A percentile compares a stretch with the other conserved stretches of the same genome.
Conservation (phyloP, 37 sponge, comb jelly and placozoan species). For the Sycon ciliatum region DNA sequence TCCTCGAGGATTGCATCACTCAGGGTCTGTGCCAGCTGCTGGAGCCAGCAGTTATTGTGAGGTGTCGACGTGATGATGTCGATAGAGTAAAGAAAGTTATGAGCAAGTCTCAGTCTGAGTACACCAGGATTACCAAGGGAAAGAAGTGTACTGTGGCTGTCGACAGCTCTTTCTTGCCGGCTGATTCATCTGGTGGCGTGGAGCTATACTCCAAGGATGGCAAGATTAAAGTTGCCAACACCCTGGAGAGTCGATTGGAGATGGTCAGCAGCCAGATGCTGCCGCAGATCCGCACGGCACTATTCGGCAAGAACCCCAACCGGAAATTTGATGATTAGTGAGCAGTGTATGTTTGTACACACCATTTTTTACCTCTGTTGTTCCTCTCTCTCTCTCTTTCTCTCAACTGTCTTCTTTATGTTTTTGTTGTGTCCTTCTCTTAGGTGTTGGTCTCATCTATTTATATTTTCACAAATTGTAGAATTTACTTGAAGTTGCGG, state of each 20-base stretch:
- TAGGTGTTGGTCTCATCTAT: too few relatives aligned
- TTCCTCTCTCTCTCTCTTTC: too few relatives aligned
- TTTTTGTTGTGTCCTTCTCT: too few relatives aligned
- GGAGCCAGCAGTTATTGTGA: conserved; percentile 54
- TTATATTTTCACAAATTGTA: too few relatives aligned
- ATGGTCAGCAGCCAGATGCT: conserved; percentile 68
- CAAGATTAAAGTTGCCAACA: conserved; percentile 64
- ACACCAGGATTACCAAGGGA: too few relatives aligned
- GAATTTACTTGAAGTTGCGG: too few relatives aligned
- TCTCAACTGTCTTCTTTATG: too few relatives aligned
- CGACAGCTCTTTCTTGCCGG: too few relatives aligned
- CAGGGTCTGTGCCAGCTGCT: conserved; percentile 87
- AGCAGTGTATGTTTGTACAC: too few relatives aligned
- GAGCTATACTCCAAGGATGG: conserved; percentile 43
- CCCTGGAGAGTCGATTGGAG: conserved; percentile 75
- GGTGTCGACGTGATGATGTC: conserved; percentile 63
- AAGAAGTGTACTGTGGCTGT: neutral
- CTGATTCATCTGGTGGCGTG: conserved; percentile 75
- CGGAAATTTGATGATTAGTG: conserved; percentile 70
- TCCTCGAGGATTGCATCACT: too few relatives aligned
- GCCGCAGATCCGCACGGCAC: conserved; percentile 66
- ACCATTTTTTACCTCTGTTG: too few relatives aligned
- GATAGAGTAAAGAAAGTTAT: conserved; percentile 52
- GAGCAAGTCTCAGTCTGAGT: too few relatives aligned
- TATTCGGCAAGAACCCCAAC: conserved; percentile 72